These are phyloP conservation scores for Imbricaverruca yamaguchii DNA, from an alignment of 2,888 invertebrate genomes.

Conservation along the genomic window DNA sequence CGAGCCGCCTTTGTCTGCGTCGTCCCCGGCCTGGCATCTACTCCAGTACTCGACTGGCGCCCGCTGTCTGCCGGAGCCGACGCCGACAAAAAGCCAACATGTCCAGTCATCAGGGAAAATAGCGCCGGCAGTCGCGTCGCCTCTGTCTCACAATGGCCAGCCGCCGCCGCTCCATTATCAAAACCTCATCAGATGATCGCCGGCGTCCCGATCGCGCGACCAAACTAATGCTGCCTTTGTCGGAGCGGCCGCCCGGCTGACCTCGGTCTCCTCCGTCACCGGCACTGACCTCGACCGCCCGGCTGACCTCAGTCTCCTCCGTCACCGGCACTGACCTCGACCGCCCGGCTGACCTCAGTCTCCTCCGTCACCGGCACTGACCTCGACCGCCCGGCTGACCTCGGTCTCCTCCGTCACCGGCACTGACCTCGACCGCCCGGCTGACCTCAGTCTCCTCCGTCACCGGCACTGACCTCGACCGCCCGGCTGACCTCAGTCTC, in stretches of 20 bases:
- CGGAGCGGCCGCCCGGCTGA: not conserved
- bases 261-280: no score
- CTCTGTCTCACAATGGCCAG: not conserved
- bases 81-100: not conserved
- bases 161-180: conserved; percentile 7
- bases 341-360: no score
- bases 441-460: no score
- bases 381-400: no score
- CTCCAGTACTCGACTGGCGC: no score
- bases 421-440: no score
- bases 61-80: not conserved
- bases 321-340: no score
- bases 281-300: not conserved
- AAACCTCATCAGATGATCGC: not conserved
- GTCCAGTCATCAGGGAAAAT: not conserved
- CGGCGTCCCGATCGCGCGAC: not conserved
- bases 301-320: not conserved
- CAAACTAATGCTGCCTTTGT: conserved; percentile 7
- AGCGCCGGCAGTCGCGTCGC: not conserved
- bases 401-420: no score
- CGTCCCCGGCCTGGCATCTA: not conserved
- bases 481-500: no score
- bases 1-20: not conserved
- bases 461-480: no score
- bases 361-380: no score